phyloP scores from a whole-genome alignment of 2,888 invertebrate species.

The Zaprionus obscuricornis region DNA sequence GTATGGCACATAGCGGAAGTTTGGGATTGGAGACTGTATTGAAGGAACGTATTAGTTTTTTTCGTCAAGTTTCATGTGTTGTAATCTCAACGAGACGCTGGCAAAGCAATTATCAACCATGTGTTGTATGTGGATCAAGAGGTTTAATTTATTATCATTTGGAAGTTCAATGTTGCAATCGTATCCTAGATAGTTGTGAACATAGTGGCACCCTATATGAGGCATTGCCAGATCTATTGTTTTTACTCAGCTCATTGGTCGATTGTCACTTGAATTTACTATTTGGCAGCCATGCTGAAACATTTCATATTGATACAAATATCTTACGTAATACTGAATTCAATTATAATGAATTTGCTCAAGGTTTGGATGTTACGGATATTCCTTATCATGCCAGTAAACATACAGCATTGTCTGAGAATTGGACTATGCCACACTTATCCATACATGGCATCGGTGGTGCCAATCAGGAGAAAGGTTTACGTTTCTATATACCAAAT shows the following conservation, averaged over 20 bases:
- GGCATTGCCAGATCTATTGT: conserved; percentile 50
- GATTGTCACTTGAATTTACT: conserved; percentile 33
- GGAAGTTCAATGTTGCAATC: conserved; percentile 46
- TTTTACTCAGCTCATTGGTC: conserved; percentile 35
- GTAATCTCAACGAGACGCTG: conserved; percentile 46
- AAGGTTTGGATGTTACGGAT: conserved; percentile 17
- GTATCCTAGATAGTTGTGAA: conserved; percentile 40
- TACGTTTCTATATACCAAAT: conserved; percentile 45
- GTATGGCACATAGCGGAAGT: conserved; percentile 49
- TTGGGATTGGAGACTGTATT: conserved; percentile 44
- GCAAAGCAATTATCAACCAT: conserved; percentile 36
- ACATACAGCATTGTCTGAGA: conserved; percentile 23
- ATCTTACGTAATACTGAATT: conserved; percentile 27
- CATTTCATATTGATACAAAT: conserved; percentile 27
- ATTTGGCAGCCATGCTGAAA: conserved; percentile 8
- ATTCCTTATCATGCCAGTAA: conserved; percentile 33
- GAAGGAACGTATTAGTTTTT: conserved; percentile 49
- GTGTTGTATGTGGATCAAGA: conserved; percentile 43
- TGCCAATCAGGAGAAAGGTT: conserved; percentile 13
- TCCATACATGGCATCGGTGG: conserved; percentile 54
- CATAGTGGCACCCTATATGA: conserved; percentile 48
- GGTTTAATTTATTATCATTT: conserved; percentile 51
- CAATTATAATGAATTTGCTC: conserved; percentile 36
- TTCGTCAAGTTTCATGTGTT: conserved; percentile 46
- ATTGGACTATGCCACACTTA: conserved; percentile 44